Evolutionary conservation across 2,888 invertebrate genomes (phyloP), one percentile per base, ranked within the genome.

Genomic region (Chrysotoxum bicinctum): DNA sequence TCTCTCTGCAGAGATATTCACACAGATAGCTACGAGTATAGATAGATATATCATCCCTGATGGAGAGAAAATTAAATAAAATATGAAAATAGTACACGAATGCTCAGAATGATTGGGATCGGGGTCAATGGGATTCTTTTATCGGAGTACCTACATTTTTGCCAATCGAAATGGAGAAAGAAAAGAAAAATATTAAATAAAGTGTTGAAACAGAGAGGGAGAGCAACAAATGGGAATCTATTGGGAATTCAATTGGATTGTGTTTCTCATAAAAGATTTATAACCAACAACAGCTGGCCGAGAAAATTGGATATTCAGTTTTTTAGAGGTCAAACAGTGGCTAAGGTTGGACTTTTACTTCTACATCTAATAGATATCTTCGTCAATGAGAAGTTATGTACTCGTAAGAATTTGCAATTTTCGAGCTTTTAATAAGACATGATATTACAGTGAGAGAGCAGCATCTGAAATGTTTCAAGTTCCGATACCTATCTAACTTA

Each of bases 11-110:
- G 5, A 35, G 54, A 32, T 16, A 35, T 12, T 8, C 52, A 76
- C n/a, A 30, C 30, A 54, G 54, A 54, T 9, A 26, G 23, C n/a
- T n/a, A n/a, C n/a, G n/a, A n/a, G n/a, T n/a, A n/a, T n/a, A n/a
- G n/a, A 26, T 14, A 14, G 6, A 50, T 52, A 26, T 12, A 9
- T 19, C 10, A 40, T 26, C 45, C 16, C 10, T 30, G 16, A 45
- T 62, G 68, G 9, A 32, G 73, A 23, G 43, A 69, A 78, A 62
- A 82, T 74, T 74, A 40, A 84, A 79, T 79, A 56, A 75, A 79
- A 83, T 74, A 64, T 64, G 64, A 74, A 58, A 73, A 68, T 50
- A 37, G 66, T 30, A 52, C 32, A 21, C 54, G 35, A 50, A 68
- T 62, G 54, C 43, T 7, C 56, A 35, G 43, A 30, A 62, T 32